Conservation (phyloP, 92 coral and sea anemone species). For the Micromussa lordhowensis region DNA sequence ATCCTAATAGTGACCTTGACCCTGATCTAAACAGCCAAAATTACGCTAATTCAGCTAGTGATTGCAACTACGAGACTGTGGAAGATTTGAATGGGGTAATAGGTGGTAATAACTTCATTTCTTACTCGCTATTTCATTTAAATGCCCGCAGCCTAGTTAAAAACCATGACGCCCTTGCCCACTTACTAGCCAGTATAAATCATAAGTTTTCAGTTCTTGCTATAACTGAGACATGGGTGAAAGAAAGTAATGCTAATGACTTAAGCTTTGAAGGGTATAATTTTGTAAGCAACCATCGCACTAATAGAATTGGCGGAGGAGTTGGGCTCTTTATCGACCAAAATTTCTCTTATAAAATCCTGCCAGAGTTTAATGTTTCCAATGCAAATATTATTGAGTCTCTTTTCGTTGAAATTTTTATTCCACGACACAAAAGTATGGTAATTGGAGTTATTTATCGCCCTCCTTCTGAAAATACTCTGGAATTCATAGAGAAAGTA, state of each 20-base stretch:
- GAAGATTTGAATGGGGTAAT: conserved; percentile 20
- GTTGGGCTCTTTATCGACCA: not conserved
- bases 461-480: not conserved
- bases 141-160: conserved; percentile 1
- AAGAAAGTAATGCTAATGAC: conserved; percentile 24
- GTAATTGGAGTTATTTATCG: not conserved
- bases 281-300: conserved; percentile 6
- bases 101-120: conserved; percentile 13
- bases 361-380: not conserved
- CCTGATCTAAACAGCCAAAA: conserved; percentile 10
- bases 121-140: conserved; percentile 8
- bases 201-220: conserved; percentile 13
- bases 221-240: conserved; percentile 23
- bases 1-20: conserved; percentile 1
- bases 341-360: conserved; percentile 1
- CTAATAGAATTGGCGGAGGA: not conserved
- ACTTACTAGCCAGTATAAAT: conserved; percentile 4
- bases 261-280: conserved; percentile 7
- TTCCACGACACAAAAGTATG: not conserved
- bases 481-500: not conserved
- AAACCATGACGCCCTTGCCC: not conserved
- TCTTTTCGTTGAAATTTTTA: not conserved
- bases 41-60: conserved; percentile 7
- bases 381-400: not conserved
- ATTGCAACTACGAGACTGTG: conserved; percentile 11